Evolutionary conservation across 2,797 vertebrate species (phyloP), one percentile per base, ranked within the genome.

Genomic region (Sciurus carolinensis): DNA sequence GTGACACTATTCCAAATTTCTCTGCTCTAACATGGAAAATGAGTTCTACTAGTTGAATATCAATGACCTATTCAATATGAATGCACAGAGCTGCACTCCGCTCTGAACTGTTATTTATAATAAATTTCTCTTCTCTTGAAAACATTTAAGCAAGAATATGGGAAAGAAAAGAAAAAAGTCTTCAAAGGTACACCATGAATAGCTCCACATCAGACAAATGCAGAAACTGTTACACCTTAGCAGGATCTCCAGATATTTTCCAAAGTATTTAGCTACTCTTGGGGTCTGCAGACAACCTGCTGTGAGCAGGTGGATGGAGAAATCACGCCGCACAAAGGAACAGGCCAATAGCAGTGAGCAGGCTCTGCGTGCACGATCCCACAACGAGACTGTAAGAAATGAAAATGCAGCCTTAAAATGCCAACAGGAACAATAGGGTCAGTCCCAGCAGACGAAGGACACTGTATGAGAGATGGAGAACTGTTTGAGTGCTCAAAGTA

Each of bases 41-140:
- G 99, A 99, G 99, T 99, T 99, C 99, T 99, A 99, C 99, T 99
- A 99, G 99, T 97, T 99, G 99, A 98, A 96, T 99, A 98, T 98
- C 99, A 99, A 99, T 99, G 99, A 99, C 98, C 99, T 99, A 99
- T 99, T 99, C 99, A 99, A 98, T 93, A 95, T 98, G 97, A 98
- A 99, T 98, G 98, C 97, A 98, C 90, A 84, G 89, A 98, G 98
- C 98, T 98, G 98, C 98, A 99, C 98, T 99, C 98, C 99, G 98
- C 98, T 98, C 98, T 98, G 97, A 97, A 97, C 98, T 96, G 98
- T 97, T 97, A 98, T 97, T 98, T 98, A 98, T 98, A 98, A 98
- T 98, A 98, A 98, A 98, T 97, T 98, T 98, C 98, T 97, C 96
- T 98, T 98, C 95, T 97, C 96, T 96, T 87, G 96, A 97, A 98